Percentiles rank a stretch among this genome's conserved stretches.
These are phyloP conservation scores for Lichenostomus cassidix DNA, from an alignment of 2,113 vertebrate genomes.

Conservation along the genomic window DNA sequence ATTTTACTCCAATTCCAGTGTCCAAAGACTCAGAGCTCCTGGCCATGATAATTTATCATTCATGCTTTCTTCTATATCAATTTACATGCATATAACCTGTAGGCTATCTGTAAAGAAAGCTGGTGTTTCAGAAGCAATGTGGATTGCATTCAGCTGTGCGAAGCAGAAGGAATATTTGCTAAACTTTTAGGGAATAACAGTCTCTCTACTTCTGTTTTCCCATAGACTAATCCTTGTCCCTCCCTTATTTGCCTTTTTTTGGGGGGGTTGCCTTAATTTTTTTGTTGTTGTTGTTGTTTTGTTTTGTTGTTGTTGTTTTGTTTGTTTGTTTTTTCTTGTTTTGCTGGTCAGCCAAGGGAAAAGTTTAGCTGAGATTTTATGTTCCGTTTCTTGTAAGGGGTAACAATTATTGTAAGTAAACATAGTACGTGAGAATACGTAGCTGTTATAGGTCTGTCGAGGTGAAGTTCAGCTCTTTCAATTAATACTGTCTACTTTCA, in stretches of 20 bases:
- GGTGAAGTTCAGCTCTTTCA: not conserved
- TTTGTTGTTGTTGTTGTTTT: no score
- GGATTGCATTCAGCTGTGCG: not conserved
- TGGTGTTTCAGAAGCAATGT: not conserved
- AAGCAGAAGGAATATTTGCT: not conserved
- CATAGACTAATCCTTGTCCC: not conserved
- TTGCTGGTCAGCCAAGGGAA: not conserved
- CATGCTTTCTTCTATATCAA: not conserved
- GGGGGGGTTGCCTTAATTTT: no score
- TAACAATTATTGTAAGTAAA: not conserved
- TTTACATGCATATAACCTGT: not conserved
- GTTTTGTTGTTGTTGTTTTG: no score
- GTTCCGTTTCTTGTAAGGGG: not conserved
- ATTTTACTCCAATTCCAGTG: not conserved
- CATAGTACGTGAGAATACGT: accelerated
- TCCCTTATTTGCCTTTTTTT: not conserved
- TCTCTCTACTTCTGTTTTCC: not conserved
- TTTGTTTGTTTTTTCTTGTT: not conserved
- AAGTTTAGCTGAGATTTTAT: not conserved
- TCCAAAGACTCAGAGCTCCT: not conserved
- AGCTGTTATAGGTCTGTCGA: not conserved
- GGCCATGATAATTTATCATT: conserved; percentile 10
- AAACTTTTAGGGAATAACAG: not conserved
- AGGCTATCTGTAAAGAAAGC: not conserved
- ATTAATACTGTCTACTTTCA: not conserved